Base-by-base conservation (phyloP, 2,888 invertebrate species). In the Thereva nobilitata region DNA sequence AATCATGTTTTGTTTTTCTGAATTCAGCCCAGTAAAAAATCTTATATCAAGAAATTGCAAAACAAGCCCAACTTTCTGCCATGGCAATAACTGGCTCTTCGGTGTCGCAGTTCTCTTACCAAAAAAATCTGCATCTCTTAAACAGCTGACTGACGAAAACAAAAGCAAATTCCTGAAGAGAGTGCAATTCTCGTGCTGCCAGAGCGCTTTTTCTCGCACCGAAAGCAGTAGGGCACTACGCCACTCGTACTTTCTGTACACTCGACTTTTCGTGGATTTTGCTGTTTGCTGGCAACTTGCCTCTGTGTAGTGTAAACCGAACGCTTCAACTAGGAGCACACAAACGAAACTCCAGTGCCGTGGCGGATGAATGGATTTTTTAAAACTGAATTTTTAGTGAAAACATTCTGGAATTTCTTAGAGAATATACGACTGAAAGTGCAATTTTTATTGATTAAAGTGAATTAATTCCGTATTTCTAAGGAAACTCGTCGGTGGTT, bases 121-220 rank as follows among this genome's bases (percentile, higher is more conserved):
- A 23, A 23, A 23, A 23, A 23, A 23, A 23, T 23, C 23, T 23
- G 23, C 23, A 23, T 23, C 23, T 41, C 37, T 40, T 40, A 41
- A 55, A 42, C 57, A 57, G 57, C 57, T 57, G 57, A 45, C 12
- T 4, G 5, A 35, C 7, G 35, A 45, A 57, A 57, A 57, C 57
- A 57, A 57, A 35, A 12, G 44, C 44, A 6, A 12, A 40, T 23
- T 45, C 44, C 10, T 8, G 23, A 41, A 55, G 55, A n/a, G 42
- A 54, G 23, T 40, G 35, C 2, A 3, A 8, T 5, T 12, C 5
- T 10, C 41, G 55, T 41, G 44, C 12, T 23, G 42, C 40, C 23
- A 12, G 55, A 9, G 55, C 45, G 57, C 57, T 45, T 57, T 57
- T 38, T 45, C 57, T 35, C 8, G 9, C 8, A 42, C 1, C 8